Evolutionary conservation across 1,140 invertebrate species (phyloP), one percentile per base, ranked within the genome.

Genomic region (Drosophila erecta): DNA sequence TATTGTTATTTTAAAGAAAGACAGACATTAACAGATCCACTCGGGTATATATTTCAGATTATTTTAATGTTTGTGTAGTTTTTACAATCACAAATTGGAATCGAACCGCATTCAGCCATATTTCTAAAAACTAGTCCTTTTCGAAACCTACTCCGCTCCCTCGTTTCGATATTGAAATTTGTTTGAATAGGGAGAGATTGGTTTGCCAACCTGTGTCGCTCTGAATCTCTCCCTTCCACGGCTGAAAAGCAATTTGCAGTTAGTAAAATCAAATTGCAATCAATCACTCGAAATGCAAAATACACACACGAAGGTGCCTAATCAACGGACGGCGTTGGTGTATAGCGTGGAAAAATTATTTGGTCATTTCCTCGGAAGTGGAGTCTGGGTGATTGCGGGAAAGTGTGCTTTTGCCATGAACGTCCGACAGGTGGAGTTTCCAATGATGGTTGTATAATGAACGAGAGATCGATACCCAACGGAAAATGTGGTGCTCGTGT

Each of bases 211-310:
- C n/a, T 20, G 59, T 35, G 41, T 37, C 20, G 15, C 20, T 20
- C 11, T 3, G 35, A n/a, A 30, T n/a, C 12, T 14, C 41, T 40
- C n/a, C 43, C 50, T 14, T 54, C 27, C 14, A 33, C 37, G 12
- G 51, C 51, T 44, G 33, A 80, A 84, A 66, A 60, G 35, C 71
- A 56, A 87, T 79, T 76, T 86, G 38, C 54, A 62, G 56, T 61
- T 51, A 51, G 46, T 33, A 58, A 61, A 79, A 86, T 86, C 75
- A 87, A 83, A 87, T 65, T 55, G 61, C 71, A 89, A 86, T 86
- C 62, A 86, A 86, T 86, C 83, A 86, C 70, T 64, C 40, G 76
- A 86, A 71, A 78, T 87, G 83, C 74, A 85, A 70, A 75, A 64
- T 51, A 61, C 15, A 6, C 43, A 58, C 27, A 46, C 38, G 27